Conservation (phyloP, 2,797 vertebrate genomes). For the Dendrocincla tyrannina region DNA sequence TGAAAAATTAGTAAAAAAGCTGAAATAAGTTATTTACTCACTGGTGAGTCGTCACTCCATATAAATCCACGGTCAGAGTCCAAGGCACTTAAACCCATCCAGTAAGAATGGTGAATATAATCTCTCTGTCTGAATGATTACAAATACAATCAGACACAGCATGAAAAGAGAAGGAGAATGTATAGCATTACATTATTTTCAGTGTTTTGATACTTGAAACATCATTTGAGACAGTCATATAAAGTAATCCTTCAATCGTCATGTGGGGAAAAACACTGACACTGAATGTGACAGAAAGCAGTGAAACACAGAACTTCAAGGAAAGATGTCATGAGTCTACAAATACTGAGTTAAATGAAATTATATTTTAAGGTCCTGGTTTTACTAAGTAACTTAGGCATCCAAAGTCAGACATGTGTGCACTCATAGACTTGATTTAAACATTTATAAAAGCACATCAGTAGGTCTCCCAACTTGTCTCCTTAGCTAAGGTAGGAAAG, state of each 20-base stretch:
- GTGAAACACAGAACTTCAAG: background rate
- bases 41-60: constrained; percentile 89
- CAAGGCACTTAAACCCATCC: constrained; percentile 86
- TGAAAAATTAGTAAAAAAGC: background rate
- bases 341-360: background rate
- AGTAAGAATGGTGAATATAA: constrained; percentile 68
- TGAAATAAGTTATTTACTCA: constrained; percentile 72
- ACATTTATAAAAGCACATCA: background rate
- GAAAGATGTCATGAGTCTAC: background rate
- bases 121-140: constrained; percentile 32
- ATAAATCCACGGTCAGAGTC: constrained; percentile 79
- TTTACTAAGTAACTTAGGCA: background rate
- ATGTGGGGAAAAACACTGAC: background rate
- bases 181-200: background rate
- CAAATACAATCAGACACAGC: background rate
- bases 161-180: background rate
- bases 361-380: background rate
- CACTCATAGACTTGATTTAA: background rate
- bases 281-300: background rate
- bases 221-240: background rate
- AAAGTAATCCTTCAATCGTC: background rate
- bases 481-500: background rate
- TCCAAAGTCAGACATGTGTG: background rate
- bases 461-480: background rate
- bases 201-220: background rate